These are phyloP conservation scores for Ophiothrix spiculata DNA, from an alignment of 35 echinoderm and acorn worm genomes.

Conservation along the genomic window DNA sequence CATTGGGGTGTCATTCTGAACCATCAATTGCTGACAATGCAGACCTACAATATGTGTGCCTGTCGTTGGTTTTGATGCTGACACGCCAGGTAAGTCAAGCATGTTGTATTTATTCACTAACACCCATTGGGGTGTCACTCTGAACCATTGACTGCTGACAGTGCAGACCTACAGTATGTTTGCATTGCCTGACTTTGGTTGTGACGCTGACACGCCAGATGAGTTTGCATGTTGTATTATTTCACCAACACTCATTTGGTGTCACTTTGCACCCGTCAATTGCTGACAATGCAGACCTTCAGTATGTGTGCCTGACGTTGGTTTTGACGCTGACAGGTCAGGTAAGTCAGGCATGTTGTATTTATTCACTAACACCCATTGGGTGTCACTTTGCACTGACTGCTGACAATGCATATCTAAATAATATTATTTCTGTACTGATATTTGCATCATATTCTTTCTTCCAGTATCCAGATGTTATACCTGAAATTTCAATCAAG, in stretches of 20 bases:
- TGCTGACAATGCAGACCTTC: slow-evolving; percentile 67
- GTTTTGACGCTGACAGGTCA: slow-evolving; percentile 40
- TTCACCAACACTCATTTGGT: slow-evolving; percentile 22
- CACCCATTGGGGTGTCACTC: too few species aligned
- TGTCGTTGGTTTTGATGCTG: too few species aligned
- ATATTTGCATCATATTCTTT: background rate
- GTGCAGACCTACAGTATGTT: slow-evolving; percentile 59
- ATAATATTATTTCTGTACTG: background rate
- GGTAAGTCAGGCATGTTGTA: too few species aligned
- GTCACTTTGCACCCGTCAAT: slow-evolving; percentile 72
- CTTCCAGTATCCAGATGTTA: slow-evolving; percentile 78
- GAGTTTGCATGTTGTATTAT: slow-evolving; percentile 36
- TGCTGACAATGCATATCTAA: background rate
- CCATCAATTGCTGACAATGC: too few species aligned
- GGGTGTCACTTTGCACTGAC: background rate
- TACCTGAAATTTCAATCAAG: slow-evolving; percentile 64
- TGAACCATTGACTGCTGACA: background rate
- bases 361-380: too few species aligned
- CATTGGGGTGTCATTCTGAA: too few species aligned
- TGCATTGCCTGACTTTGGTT: background rate
- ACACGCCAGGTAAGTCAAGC: too few species aligned
- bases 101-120: too few species aligned
- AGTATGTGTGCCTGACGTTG: slow-evolving; percentile 83
- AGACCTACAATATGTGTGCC: too few species aligned
- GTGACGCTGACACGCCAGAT: background rate